Base-by-base conservation (phyloP, 2,888 invertebrate species). In the Tolmerus cingulatus region DNA sequence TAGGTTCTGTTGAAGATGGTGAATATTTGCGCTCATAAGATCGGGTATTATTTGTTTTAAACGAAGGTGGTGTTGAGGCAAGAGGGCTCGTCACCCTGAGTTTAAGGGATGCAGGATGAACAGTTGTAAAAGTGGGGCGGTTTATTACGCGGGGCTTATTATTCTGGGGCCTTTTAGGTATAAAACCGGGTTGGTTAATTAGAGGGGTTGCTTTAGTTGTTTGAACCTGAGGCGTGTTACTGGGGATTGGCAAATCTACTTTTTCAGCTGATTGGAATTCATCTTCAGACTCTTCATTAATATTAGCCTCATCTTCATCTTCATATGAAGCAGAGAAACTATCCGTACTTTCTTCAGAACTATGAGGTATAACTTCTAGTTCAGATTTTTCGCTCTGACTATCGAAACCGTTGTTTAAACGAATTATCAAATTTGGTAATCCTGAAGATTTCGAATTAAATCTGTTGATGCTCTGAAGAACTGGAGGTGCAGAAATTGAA, bases 21-120 rank as follows among this genome's bases (percentile, higher is more conserved):
- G 90, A 89, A 88, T 92, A 92, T 89, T 92, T 92, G 30, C 92
- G 90, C 88, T 92, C 92, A 88, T 93, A 92, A 43, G 90, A 91
- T 43, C 91, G 90, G n/a, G 91, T 92, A 84, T 91, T 92, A 74
- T 90, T 91, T 23, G 91, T 90, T 88, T 91, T 91, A 88, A 92
- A 92, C 4, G 91, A 90, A 5, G 91, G 91, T 19, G 92, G 91
- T 87, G 91, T 91, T 43, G 91, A 90, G 5, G 90, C 90, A 86
- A 90, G 90, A 76, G 91, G 37, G 14, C 91, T 91, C 27, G 91
- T 91, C 23, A 89, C 89, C 88, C 91, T 91, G 81, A 90, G 91
- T 74, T 91, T 91, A 16, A 89, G 90, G 57, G 92, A 91, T 87
- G 91, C 90, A 1, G 92, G 92, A 87, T 91, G 91, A 3, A 91